A percentile compares a stretch with the other conserved stretches of the same genome.
These are phyloP conservation scores for Microplitis manilae DNA, from an alignment of 2,888 invertebrate species.

Conservation along the genomic window DNA sequence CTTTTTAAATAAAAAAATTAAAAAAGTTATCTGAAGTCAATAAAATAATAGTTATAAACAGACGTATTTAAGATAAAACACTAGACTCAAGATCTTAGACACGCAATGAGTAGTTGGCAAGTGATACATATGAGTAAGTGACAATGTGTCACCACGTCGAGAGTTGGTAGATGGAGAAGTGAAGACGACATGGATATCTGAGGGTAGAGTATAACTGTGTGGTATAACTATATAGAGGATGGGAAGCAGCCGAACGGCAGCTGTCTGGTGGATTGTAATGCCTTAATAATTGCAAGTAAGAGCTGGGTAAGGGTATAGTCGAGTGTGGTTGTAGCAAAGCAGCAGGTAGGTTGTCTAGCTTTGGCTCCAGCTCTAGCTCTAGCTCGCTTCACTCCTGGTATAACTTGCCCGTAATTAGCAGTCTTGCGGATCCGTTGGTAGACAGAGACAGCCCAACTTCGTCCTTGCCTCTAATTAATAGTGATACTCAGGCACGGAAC, in stretches of 20 bases:
- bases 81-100: background rate
- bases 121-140: background rate
- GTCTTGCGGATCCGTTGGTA: conserved; percentile 55
- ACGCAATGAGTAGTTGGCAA: background rate
- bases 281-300: conserved; percentile 61
- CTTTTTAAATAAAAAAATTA: too few relatives aligned
- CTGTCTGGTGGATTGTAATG: conserved; percentile 55
- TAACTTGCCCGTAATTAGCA: conserved; percentile 62
- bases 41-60: background rate
- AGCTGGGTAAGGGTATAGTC: conserved; percentile 43
- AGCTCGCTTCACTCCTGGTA: conserved; percentile 43
- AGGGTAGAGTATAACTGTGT: conserved; percentile 3
- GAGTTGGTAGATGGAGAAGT: background rate
- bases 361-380: background rate
- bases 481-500: conserved; percentile 53
- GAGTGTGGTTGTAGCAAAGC: conserved; percentile 5
- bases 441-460: conserved; percentile 60
- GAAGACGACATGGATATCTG: background rate
- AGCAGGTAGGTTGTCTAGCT: background rate
- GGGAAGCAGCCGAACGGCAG: conserved; percentile 41
- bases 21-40: too few relatives aligned
- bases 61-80: background rate
- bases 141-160: background rate
- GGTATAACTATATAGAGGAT: conserved; percentile 10
- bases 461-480: conserved; percentile 62